phyloP scores from a whole-genome alignment of 1,140 invertebrate genomes.

The Panagrolaimus sp. region DNA sequence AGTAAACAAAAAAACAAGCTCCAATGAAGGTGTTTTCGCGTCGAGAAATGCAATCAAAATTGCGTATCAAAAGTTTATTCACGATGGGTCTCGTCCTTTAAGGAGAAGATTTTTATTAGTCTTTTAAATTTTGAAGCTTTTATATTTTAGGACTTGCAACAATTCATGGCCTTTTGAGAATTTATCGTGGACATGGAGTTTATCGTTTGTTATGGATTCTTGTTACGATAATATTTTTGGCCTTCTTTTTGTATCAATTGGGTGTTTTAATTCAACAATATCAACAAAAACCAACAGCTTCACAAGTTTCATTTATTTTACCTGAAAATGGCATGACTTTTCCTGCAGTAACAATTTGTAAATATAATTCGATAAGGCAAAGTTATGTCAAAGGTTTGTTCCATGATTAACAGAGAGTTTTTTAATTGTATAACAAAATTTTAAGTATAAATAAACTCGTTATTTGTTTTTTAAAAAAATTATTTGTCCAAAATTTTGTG shows the following conservation, averaged over 20 bases:
- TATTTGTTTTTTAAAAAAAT: no score
- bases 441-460: no score
- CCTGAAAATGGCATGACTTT: slow-evolving; percentile 50
- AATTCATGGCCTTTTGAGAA: slow-evolving; percentile 52
- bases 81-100: no score
- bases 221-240: slow-evolving; percentile 37
- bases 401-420: no score
- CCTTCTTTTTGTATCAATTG: slow-evolving; percentile 42
- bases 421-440: no score
- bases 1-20: no score
- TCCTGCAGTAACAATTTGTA: slow-evolving; percentile 52
- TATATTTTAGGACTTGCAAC: slow-evolving; percentile 45
- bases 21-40: no score
- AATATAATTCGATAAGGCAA: slow-evolving; percentile 47
- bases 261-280: slow-evolving; percentile 34
- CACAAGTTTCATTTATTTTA: slow-evolving; percentile 51
- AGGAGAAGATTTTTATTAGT: no score
- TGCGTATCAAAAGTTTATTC: no score
- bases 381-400: slow-evolving; percentile 40
- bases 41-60: no score
- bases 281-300: slow-evolving; percentile 48
- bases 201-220: slow-evolving; percentile 45
- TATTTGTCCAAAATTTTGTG: no score
- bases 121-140: no score
- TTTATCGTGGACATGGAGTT: slow-evolving; percentile 43